Evolutionary conservation across 2,888 invertebrate genomes (phyloP), one percentile per base, ranked within the genome.

Genomic region (Sesia apiformis): DNA sequence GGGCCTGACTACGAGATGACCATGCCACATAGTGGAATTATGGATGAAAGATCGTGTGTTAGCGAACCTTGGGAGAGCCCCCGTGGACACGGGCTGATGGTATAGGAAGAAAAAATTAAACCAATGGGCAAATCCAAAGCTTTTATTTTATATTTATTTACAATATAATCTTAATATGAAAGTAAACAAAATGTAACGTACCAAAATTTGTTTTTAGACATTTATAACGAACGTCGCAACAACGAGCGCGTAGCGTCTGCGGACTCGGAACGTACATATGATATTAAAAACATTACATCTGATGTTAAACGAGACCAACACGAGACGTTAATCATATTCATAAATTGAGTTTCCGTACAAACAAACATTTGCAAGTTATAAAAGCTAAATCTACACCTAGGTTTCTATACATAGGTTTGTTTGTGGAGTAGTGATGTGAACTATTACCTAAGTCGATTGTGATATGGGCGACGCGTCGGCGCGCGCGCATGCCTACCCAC

Each of bases 171-270:
- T 67, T 75, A 74, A 86, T 88, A 88, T 84, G 87, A 88, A 88
- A 89, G 85, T 88, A 87, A 88, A 86, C 88, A 89, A 88, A 87
- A 81, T 82, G 77, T 23, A 23, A 85, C 79, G 77, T 86, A 87
- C 82, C 79, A 84, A 86, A 80, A 78, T 78, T 69, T 79, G 73
- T 79, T 81, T 83, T 81, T 79, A 77, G 72, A 78, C 76, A 70
- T 72, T 71, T 74, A 76, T 74, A 71, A 71, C 66, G 71, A 66
- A 66, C 69, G 69, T 61, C 61, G 58, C 60, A 61, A 61, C 60
- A 65, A 59, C 58, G 67, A 63, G 63, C 62, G 63, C 62, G 66
- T 60, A 60, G 60, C 60, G 23, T 23, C 23, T 23, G 23, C 23
- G 23, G 23, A 23, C 23, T 23, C 23, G 1, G 23, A n/a, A 64